Base-by-base conservation (phyloP, 2,113 vertebrate genomes). In the Porphyrio hochstetteri region DNA sequence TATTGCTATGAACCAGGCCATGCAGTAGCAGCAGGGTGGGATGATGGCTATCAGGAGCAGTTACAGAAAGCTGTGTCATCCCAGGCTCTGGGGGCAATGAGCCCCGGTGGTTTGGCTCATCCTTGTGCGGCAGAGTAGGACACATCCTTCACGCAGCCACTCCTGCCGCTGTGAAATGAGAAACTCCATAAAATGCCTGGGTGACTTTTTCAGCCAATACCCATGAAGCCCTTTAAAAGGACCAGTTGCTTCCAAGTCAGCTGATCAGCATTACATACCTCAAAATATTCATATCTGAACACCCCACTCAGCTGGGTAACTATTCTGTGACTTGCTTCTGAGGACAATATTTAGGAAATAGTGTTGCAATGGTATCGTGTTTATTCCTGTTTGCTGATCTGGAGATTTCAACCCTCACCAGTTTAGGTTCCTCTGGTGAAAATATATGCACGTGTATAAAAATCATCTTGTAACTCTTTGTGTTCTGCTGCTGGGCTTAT, bases 271-370 rank as follows among this genome's bases (percentile, higher is more conserved):
- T 55, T 72, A 53, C 12, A 21, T 2, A 52, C 18, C 23, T 55
- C 74, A 68, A 83, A 92, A 82, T 80, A 74, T 17, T 59, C 16
- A 10, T 21, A 76, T 21, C 42, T 56, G 56, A 74, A 85, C 67
- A 78, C 1, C 13, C 8, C 46, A 10, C 59, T 77, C 50, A 68
- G 25, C 9, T 56, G 44, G n/a, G 19, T 16, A n/a, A 23, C 27
- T 28, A 31, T 8, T 68, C 28, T 68, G 16, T 74, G 57, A 29
- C 31, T 56, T 95, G 12, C 9, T 77, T 92, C 46, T 50, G 48
- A 92, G 61, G 44, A 72, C 38, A 78, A 5, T 69, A 77, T 90
- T 72, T 44, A 64, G 50, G 29, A 93, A 95, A 82, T 82, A 60
- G 25, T 48, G 8, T 63, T 81, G 25, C 13, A 65, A 40, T 25